phyloP scores from a whole-genome alignment of 2,797 vertebrate species.

The Sphenodon punctatus region DNA sequence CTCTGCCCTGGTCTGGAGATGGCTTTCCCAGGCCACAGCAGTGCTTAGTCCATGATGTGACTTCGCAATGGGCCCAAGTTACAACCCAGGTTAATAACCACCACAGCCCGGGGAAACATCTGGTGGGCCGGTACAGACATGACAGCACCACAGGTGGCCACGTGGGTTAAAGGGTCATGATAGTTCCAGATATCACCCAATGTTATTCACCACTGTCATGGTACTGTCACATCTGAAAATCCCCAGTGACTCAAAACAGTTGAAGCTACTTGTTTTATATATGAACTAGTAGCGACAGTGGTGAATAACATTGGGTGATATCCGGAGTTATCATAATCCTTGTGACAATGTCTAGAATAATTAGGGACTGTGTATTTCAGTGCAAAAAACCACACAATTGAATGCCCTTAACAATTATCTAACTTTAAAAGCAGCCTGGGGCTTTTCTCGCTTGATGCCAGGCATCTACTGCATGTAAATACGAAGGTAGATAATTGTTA shows the following conservation, averaged over 20 bases:
- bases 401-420: not conserved
- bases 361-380: not conserved
- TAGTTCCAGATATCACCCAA: not conserved
- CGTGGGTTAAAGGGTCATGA: not conserved
- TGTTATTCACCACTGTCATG: not conserved
- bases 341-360: not conserved
- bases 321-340: not conserved
- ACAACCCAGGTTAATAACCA: no score
- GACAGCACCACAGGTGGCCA: no score
- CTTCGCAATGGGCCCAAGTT: no score
- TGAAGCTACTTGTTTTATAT: constrained; percentile 35
- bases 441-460: no score
- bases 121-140: no score
- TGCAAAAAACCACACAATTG: not conserved
- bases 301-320: not conserved
- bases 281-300: not conserved
- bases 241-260: constrained; percentile 30
- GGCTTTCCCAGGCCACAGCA: no score
- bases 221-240: no score
- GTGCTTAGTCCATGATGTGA: no score
- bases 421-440: no score
- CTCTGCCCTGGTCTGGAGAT: no score
- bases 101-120: no score
- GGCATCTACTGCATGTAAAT: no score
- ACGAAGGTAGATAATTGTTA: not conserved